phyloP scores from a whole-genome alignment of 2,888 invertebrate species.

The Stenodema calcarata region DNA sequence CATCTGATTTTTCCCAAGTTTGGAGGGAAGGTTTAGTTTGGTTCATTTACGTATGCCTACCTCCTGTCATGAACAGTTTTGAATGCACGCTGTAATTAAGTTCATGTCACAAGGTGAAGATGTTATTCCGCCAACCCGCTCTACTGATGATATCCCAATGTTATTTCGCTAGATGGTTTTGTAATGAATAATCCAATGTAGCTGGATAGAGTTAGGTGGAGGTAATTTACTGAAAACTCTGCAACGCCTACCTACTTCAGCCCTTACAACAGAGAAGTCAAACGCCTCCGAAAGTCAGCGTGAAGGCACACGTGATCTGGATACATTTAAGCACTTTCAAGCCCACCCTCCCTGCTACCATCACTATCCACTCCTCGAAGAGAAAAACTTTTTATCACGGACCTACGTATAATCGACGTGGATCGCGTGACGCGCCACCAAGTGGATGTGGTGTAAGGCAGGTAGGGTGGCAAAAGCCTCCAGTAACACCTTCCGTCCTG shows the following conservation, averaged over 20 bases:
- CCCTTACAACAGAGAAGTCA: neutral
- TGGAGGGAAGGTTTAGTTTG: neutral
- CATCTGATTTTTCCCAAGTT: no score
- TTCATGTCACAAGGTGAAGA: no score
- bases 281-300: neutral
- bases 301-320: constrained; percentile 10
- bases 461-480: neutral
- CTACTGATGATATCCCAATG: neutral
- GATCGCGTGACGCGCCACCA: neutral
- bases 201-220: neutral
- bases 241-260: neutral
- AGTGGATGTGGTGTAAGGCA: neutral
- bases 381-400: neutral
- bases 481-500: constrained; percentile 2
- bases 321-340: neutral
- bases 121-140: no score
- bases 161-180: neutral
- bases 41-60: neutral
- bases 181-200: neutral
- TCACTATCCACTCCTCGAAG: neutral
- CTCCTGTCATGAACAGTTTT: neutral
- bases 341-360: neutral
- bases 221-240: neutral
- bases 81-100: no score
- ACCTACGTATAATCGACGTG: neutral